Base-by-base conservation (phyloP, 2,113 vertebrate genomes). In the Pipra filicauda region DNA sequence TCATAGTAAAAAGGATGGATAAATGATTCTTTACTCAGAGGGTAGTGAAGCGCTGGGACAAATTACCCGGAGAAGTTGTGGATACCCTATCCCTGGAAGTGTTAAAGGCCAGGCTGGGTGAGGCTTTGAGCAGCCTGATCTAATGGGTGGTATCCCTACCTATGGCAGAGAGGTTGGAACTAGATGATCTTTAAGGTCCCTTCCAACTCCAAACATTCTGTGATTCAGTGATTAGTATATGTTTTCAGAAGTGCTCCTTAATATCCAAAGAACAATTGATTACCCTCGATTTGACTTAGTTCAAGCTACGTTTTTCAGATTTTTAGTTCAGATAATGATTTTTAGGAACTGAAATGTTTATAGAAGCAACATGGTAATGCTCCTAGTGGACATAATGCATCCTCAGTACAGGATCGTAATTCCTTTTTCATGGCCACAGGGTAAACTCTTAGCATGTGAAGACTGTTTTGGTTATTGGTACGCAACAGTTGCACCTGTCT, bases 41-140 rank as follows among this genome's bases (percentile, higher is more conserved):
- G 12, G 19, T 30, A 39, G 7, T 41, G 39, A 75, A 75, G 30
- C 24, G 12, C 30, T 61, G 61, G 19, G 52, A n/a, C 11, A 17
- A 30, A 10, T 15, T 83, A 14, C 52, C 3, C 11, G 18, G n/a
- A 83, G 52, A 30, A 20, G n/a, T 39, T 46, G 54, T 82, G 46
- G 13, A 8, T 46, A 16, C 9, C 11, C 75, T 17, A 31, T 61
- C 11, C 4, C 5, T 62, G 21, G 48, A 48, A 19, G 11, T 48
- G 7, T 48, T 69, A 5, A 61, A 48, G 17, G 64, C n/a, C 8
- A 2, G 9, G 3, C 48, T 70, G 21, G 41, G 1, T 27, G 37
- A 15, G 35, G 6, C 14, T 55, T 76, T 62, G 41, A 49, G 26
- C 48, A 31, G 0, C 1, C 1, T 70, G 9, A 6, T 48, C 9